Percentiles rank a stretch among this genome's conserved stretches.
Conservation (phyloP, 2,113 vertebrate genomes). For the Cynoglossus semilaevis region DNA sequence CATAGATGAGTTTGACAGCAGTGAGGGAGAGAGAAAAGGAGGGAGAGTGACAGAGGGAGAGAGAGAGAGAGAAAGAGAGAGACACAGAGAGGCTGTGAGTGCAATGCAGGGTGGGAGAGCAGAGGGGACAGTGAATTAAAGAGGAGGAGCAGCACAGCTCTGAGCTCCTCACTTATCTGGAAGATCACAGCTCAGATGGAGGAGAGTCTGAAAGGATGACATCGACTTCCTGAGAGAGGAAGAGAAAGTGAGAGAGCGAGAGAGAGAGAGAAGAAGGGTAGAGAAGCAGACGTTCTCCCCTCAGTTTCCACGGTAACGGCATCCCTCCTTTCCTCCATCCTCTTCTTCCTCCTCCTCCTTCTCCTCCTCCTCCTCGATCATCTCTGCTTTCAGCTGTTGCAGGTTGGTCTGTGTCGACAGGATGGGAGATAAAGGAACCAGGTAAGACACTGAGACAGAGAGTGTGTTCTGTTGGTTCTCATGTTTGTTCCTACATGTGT, state of each 20-base stretch:
- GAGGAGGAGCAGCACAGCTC: constrained; percentile 4
- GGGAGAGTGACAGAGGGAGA: not conserved
- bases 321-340: constrained; percentile 34
- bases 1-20: constrained; percentile 31
- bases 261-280: constrained; percentile 29
- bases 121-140: not conserved
- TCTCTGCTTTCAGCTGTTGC: constrained; percentile 37
- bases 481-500: not conserved
- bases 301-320: constrained; percentile 67
- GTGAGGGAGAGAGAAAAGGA: not conserved
- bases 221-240: constrained; percentile 39
- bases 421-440: constrained; percentile 71
- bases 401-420: constrained; percentile 30
- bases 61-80: not conserved
- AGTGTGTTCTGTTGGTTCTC: not conserved
- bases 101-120: too few relatives aligned
- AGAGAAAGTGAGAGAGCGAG: constrained; percentile 7
- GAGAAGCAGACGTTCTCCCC: constrained; percentile 18
- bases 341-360: constrained; percentile 10
- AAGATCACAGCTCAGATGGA: constrained; percentile 35
- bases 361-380: constrained; percentile 28
- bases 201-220: constrained; percentile 47
- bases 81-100: not conserved
- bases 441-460: constrained; percentile 31
- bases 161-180: constrained; percentile 4